Base-by-base conservation (phyloP, 1,140 invertebrate species). In the Atta cephalotes region DNA sequence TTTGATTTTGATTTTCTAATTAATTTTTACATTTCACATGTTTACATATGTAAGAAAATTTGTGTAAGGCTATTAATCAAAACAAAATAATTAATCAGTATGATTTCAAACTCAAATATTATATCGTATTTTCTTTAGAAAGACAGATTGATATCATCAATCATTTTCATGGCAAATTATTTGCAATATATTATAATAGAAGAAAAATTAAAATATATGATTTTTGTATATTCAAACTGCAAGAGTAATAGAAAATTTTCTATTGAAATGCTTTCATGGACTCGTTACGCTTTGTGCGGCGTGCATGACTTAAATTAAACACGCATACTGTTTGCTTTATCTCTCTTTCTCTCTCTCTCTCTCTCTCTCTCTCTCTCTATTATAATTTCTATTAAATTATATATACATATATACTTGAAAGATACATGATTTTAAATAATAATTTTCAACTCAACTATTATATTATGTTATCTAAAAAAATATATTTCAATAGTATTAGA, bases 281-380 rank as follows among this genome's bases (percentile, higher is more conserved):
- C 72, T 74, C 28, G 65, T 82, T 86, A 86, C 65, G 39, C 56
- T 35, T 77, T 39, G 28, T 31, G 31, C 6, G 12, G 12, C n/a
- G 6, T 66, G 39, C 31, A 63, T 66, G 72, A 14, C 78, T 82
- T 72, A n/a, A 70, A 63, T 25, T 45, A 25, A 66, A 53, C 66
- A 88, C 74, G 60, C n/a, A 56, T 25, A 68, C 63, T 25, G 28
- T 87, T 72, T 58, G 60, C 58, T 78, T 49, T 49, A 85, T 78
- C 51, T 25, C 25, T 25, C 25, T 25, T 25, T 25, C 25, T 25
- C 25, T 25, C 25, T 25, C 25, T 25, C 25, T 25, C 25, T 25
- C 21, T 25, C 21, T 25, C 25, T 25, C 25, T 25, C 25, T 25
- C 25, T 25, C 25, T 25, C 25, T 25, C 25, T 12, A 86, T 62